phyloP scores from a whole-genome alignment of 2,797 vertebrate genomes.

The Paedocypris micromegethes region DNA sequence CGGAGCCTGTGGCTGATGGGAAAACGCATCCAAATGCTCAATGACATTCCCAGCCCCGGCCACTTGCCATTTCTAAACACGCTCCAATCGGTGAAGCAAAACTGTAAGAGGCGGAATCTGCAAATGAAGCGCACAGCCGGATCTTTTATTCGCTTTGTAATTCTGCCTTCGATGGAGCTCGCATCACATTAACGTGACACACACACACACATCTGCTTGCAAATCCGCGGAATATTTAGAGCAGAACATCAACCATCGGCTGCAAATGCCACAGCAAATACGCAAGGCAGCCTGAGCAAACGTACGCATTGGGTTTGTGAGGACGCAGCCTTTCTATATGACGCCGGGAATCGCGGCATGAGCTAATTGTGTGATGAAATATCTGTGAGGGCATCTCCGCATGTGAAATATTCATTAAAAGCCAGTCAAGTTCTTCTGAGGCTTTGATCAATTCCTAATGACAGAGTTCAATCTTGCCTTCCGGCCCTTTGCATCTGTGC shows the following conservation, averaged over 20 bases:
- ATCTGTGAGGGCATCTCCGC: constrained; percentile 26
- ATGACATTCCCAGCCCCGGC: constrained; percentile 34
- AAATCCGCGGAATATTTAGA: constrained; percentile 69
- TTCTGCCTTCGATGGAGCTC: constrained; percentile 57
- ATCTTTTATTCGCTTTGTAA: constrained; percentile 76
- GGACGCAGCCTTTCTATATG: constrained; percentile 23
- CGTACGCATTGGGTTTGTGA: constrained; percentile 29
- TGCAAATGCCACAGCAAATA: constrained; percentile 52
- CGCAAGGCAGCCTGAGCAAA: not conserved
- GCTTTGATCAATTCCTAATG: constrained; percentile 54
- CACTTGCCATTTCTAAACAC: constrained; percentile 41
- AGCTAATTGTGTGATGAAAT: constrained; percentile 16
- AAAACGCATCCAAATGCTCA: constrained; percentile 37
- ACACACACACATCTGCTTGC: constrained; percentile 54
- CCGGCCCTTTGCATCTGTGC: constrained; percentile 48
- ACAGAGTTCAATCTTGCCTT: constrained; percentile 52
- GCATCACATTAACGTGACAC: constrained; percentile 57
- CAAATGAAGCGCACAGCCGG: constrained; percentile 51
- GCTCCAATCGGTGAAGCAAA: constrained; percentile 41
- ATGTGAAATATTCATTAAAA: constrained; percentile 43
- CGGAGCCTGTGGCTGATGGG: constrained; percentile 35
- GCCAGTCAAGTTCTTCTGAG: constrained; percentile 41
- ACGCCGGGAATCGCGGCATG: constrained; percentile 33
- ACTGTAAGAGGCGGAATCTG: constrained; percentile 26
- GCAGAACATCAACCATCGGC: constrained; percentile 54